Percentiles rank a stretch among this genome's conserved stretches.
phyloP scores from a whole-genome alignment of 2,888 invertebrate species.

The Xestia ashworthii region DNA sequence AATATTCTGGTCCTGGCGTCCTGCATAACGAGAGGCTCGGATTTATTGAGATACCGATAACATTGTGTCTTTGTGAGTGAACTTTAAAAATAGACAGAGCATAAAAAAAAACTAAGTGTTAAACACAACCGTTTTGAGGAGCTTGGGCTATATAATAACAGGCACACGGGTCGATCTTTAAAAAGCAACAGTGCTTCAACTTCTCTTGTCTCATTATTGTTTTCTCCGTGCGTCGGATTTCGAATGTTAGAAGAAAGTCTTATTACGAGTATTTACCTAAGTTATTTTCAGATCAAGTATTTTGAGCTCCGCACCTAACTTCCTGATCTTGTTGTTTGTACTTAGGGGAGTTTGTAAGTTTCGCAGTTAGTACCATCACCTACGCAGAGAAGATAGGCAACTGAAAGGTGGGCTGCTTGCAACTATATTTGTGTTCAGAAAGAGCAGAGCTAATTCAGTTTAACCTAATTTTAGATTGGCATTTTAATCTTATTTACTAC shows the following conservation, averaged over 20 bases:
- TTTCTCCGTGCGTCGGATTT: background rate
- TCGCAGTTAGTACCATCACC: background rate
- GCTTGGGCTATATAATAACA: background rate
- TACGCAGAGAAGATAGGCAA: background rate
- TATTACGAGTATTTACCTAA: background rate
- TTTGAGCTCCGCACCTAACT: conserved; percentile 1
- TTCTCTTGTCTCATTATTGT: background rate
- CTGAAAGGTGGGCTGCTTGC: background rate
- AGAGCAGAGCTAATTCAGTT: background rate
- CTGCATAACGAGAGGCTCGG: conserved; percentile 43
- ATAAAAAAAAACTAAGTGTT: background rate
- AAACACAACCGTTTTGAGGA: background rate
- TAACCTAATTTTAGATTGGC: background rate
- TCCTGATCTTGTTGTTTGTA: conserved; percentile 1
- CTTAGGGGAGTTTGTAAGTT: conserved; percentile 6
- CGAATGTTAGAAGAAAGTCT: background rate
- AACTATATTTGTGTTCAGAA: conserved; percentile 8
- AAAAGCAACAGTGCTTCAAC: background rate
- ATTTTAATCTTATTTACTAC: background rate
- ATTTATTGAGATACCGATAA: conserved; percentile 48
- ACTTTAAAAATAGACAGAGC: background rate
- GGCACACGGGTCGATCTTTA: background rate
- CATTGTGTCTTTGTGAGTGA: conserved; percentile 35
- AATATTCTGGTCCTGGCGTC: conserved; percentile 29
- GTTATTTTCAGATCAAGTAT: conserved; percentile 14